A percentile compares a stretch with the other conserved stretches of the same genome.
These are phyloP conservation scores for Hipposideros larvatus DNA, from an alignment of 2,797 vertebrate species.

Conservation along the genomic window DNA sequence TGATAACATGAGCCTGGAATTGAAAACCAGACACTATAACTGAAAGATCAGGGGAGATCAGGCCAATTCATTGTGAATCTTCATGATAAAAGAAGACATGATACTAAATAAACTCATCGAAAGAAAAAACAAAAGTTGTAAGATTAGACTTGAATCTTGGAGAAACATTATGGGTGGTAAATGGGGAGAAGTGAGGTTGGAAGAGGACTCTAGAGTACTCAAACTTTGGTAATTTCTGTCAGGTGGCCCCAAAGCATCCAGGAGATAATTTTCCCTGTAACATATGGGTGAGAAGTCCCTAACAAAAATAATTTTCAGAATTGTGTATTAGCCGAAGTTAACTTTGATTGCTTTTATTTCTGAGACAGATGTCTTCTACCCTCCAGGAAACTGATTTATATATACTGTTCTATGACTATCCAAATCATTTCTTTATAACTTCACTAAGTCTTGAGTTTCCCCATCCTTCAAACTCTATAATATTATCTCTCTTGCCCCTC, in stretches of 20 bases:
- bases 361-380: neutral
- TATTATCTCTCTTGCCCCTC: neutral
- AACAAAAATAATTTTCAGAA: neutral
- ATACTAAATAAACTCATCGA: neutral
- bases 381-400: neutral
- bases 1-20: neutral
- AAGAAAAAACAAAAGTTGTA: neutral
- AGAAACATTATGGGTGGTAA: neutral
- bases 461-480: neutral
- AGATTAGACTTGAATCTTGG: neutral
- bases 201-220: fast-evolving
- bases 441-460: neutral
- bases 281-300: neutral
- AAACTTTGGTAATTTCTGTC: neutral
- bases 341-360: neutral
- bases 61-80: neutral
- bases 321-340: neutral
- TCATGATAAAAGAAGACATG: neutral
- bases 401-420: neutral
- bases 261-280: neutral
- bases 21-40: neutral
- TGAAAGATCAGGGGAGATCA: neutral
- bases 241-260: neutral
- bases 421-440: neutral
- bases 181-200: neutral